phyloP scores from a whole-genome alignment of 2,797 vertebrate genomes.

The Acomys russatus region DNA sequence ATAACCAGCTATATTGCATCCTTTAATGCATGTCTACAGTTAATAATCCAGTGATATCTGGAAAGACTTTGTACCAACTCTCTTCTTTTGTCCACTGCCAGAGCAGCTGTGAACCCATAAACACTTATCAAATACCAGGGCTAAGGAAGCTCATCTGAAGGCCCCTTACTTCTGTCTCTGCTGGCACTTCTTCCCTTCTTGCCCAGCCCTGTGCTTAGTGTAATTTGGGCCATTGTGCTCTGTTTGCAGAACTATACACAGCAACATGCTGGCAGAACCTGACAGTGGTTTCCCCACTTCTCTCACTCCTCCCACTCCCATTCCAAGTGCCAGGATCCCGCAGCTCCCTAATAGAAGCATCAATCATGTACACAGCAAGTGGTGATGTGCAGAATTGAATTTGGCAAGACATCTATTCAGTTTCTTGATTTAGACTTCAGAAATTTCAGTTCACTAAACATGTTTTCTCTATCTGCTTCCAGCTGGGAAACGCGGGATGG shows the following conservation, averaged over 20 bases:
- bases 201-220: neutral
- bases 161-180: neutral
- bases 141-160: neutral
- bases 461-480: conserved; percentile 65
- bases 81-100: neutral
- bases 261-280: neutral
- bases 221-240: neutral
- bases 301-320: neutral
- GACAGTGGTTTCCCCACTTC: neutral
- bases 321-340: conserved; percentile 13
- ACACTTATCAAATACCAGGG: conserved; percentile 18
- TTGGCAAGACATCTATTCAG: conserved; percentile 45
- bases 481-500: conserved; percentile 50
- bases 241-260: neutral
- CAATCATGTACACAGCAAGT: conserved; percentile 32
- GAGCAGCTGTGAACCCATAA: neutral
- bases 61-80: neutral
- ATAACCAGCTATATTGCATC: too few relatives aligned
- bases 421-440: conserved; percentile 67
- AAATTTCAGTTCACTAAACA: conserved; percentile 51
- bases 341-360: conserved; percentile 41
- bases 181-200: neutral
- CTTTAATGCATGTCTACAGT: neutral
- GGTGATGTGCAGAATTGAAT: conserved; percentile 2
- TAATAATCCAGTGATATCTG: neutral